These are phyloP conservation scores for Oncorhynchus tshawytscha DNA, from an alignment of 2,113 vertebrate species.

Conservation along the genomic window DNA sequence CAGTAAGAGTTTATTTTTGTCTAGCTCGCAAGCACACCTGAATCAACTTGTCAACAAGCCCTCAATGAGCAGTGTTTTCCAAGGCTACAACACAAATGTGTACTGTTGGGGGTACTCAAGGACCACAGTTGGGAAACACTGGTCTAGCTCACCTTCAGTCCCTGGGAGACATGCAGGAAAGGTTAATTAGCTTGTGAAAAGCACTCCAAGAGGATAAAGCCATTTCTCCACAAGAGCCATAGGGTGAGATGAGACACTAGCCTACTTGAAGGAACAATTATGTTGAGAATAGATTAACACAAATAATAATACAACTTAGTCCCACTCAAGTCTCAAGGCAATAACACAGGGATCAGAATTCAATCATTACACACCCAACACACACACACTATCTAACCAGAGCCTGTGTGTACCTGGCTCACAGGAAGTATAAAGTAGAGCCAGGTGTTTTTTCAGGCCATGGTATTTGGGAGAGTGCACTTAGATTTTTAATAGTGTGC, in stretches of 20 bases:
- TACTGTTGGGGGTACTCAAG: too few relatives aligned
- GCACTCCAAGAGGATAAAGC: constrained; percentile 53
- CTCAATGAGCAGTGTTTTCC: too few relatives aligned
- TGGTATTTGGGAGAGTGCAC: too few relatives aligned
- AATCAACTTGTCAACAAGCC: too few relatives aligned
- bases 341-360: not conserved
- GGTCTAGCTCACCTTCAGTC: constrained; percentile 37
- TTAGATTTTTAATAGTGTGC: too few relatives aligned
- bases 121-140: too few relatives aligned
- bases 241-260: constrained; percentile 11
- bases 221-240: constrained; percentile 30
- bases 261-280: constrained; percentile 21
- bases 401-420: not conserved
- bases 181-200: constrained; percentile 60
- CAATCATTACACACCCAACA: too few relatives aligned
- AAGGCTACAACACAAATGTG: too few relatives aligned
- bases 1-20: too few relatives aligned
- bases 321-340: not conserved
- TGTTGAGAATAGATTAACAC: constrained; percentile 14
- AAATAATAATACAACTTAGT: constrained; percentile 15
- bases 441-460: not conserved
- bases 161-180: constrained; percentile 64
- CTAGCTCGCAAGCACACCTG: too few relatives aligned
- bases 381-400: not conserved
- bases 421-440: constrained; percentile 7